A percentile compares a stretch with the other conserved stretches of the same genome.
These are phyloP conservation scores for Maniola hyperantus DNA, from an alignment of 2,888 invertebrate species.

Conservation along the genomic window DNA sequence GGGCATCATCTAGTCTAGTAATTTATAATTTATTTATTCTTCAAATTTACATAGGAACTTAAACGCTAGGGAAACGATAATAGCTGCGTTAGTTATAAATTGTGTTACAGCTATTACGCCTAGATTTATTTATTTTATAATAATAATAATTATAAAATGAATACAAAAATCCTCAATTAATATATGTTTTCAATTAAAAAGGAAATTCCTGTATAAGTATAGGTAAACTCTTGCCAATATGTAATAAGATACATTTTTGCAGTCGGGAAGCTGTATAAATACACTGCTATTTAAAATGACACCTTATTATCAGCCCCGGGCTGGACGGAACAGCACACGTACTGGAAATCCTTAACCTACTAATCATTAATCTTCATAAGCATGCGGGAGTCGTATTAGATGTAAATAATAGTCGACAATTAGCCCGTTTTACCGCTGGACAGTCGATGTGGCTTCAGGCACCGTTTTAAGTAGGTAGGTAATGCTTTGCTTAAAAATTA, in stretches of 20 bases:
- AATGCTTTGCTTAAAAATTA: background rate
- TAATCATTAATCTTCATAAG: conserved; percentile 59
- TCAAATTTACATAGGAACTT: too few relatives aligned
- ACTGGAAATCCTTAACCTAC: conserved; percentile 54
- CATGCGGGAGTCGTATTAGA: conserved; percentile 50
- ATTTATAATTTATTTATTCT: too few relatives aligned
- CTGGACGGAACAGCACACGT: conserved; percentile 47
- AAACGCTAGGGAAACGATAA: too few relatives aligned
- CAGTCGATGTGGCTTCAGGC: conserved; percentile 27
- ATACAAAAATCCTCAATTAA: too few relatives aligned
- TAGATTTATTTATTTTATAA: too few relatives aligned
- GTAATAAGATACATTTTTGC: background rate
- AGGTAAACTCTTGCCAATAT: background rate
- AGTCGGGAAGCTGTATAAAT: conserved; percentile 12
- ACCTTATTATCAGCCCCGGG: conserved; percentile 41
- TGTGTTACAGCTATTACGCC: too few relatives aligned
- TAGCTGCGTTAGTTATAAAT: too few relatives aligned
- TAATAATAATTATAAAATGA: too few relatives aligned
- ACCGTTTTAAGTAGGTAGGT: background rate
- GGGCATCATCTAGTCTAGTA: too few relatives aligned
- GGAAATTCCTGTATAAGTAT: background rate
- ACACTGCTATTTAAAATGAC: conserved; percentile 34
- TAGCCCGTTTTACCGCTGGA: conserved; percentile 56
- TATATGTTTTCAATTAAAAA: background rate
- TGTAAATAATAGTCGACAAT: conserved; percentile 58